phyloP scores from a whole-genome alignment of 2,888 invertebrate genomes.

The Blastobasis adustella region DNA sequence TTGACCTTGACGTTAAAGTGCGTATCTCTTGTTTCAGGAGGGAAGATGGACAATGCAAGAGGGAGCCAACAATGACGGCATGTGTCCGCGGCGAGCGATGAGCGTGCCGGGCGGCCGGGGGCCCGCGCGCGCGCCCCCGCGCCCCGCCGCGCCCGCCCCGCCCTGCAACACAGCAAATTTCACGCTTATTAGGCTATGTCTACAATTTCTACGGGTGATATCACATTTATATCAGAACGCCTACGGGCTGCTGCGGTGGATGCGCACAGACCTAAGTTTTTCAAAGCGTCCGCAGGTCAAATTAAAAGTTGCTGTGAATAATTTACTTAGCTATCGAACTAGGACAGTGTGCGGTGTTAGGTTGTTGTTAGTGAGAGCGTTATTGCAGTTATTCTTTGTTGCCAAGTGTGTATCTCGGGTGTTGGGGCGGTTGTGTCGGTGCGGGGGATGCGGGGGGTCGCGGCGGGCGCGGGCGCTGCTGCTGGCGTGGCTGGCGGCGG shows the following conservation, averaged over 20 bases:
- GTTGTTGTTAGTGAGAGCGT: conserved; percentile 60
- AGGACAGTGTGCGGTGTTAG: conserved; percentile 58
- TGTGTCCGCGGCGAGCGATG: conserved; percentile 68
- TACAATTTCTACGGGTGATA: conserved; percentile 57
- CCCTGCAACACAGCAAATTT: conserved; percentile 31
- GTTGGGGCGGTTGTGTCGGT: conserved; percentile 27
- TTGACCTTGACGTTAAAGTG: background rate
- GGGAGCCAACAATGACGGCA: conserved; percentile 63
- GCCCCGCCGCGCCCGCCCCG: conserved; percentile 12
- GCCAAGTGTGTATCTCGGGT: conserved; percentile 55
- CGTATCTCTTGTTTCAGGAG: conserved; percentile 54
- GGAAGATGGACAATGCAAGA: conserved; percentile 67
- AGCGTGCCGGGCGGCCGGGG: conserved; percentile 44
- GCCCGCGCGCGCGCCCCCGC: conserved; percentile 30
- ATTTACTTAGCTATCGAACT: conserved; percentile 58
- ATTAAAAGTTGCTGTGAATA: conserved; percentile 56
- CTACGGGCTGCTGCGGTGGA: conserved; percentile 37
- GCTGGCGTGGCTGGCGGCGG: conserved; percentile 41
- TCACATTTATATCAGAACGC: conserved; percentile 42
- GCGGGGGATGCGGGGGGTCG: conserved; percentile 17
- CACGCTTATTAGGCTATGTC: conserved; percentile 70
- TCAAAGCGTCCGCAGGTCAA: conserved; percentile 71
- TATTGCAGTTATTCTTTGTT: conserved; percentile 71
- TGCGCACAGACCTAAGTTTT: conserved; percentile 59
- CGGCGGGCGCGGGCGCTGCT: conserved; percentile 35